These are phyloP conservation scores for Ictidomys tridecemlineatus DNA, from an alignment of 2,113 vertebrate species.

Conservation along the genomic window DNA sequence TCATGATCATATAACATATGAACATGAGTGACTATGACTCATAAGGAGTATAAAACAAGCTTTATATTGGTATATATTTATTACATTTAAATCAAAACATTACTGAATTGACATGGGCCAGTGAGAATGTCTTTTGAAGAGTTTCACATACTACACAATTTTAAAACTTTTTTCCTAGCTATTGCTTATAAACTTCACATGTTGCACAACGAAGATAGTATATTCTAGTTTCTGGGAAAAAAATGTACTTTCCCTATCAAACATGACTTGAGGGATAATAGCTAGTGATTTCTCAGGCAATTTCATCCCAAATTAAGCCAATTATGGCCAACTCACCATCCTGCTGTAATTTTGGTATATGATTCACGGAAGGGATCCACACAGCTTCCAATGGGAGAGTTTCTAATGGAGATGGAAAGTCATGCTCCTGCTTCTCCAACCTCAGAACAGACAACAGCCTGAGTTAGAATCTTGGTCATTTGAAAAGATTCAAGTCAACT, in stretches of 20 bases:
- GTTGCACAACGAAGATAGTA: neutral
- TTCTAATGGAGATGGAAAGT: neutral
- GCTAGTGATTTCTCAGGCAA: neutral
- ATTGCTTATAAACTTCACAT: neutral
- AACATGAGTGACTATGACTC: neutral
- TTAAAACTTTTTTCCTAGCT: conserved; percentile 22
- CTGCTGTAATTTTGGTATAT: neutral
- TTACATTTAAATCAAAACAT: neutral
- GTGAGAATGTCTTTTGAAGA: neutral
- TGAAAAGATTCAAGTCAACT: neutral
- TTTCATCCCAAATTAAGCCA: neutral
- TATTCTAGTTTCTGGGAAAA: neutral
- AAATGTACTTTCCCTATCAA: neutral
- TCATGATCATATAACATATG: neutral
- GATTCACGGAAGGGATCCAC: neutral
- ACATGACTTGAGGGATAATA: neutral
- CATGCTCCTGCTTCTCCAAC: neutral
- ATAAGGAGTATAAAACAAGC: neutral
- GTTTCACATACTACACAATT: neutral
- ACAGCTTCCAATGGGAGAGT: neutral
- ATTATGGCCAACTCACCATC: neutral
- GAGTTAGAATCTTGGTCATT: neutral
- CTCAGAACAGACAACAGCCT: neutral
- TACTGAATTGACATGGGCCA: neutral
- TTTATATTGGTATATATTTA: neutral